A percentile compares a stretch with the other conserved stretches of the same genome.
phyloP scores from a whole-genome alignment of 1,140 invertebrate species.

The Carposina sasakii region DNA sequence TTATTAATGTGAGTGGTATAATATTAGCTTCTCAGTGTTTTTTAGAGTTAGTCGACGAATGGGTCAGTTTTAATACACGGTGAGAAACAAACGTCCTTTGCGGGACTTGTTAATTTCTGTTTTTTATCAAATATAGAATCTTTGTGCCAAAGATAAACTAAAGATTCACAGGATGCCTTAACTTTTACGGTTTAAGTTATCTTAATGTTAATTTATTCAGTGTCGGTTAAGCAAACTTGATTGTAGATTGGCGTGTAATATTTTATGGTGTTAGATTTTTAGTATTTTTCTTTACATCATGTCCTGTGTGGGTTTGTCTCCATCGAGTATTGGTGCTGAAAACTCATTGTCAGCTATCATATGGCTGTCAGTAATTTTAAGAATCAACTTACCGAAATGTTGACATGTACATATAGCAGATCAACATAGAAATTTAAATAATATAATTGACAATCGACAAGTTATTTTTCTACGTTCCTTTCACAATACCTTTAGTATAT shows the following conservation, averaged over 20 bases:
- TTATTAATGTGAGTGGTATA: constrained; percentile 48
- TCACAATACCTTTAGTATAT: constrained; percentile 58
- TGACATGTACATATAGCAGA: constrained; percentile 69
- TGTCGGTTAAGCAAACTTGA: no score
- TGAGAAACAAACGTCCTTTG: constrained; percentile 67
- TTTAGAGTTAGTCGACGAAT: constrained; percentile 72
- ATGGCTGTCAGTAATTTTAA: constrained; percentile 73
- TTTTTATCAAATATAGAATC: no score
- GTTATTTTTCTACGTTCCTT: constrained; percentile 70
- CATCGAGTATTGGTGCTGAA: constrained; percentile 50
- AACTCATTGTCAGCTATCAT: constrained; percentile 71
- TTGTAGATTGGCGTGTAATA: no score
- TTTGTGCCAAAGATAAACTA: no score
- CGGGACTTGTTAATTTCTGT: no score
- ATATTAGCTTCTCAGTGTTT: constrained; percentile 70
- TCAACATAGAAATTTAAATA: constrained; percentile 68
- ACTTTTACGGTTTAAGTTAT: no score
- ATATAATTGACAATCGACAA: constrained; percentile 66
- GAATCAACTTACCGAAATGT: constrained; percentile 65
- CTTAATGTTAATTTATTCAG: no score
- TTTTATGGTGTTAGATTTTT: no score
- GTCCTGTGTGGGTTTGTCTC: constrained; percentile 57
- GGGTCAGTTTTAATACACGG: constrained; percentile 58
- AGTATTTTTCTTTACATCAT: no score
- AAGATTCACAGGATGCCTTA: no score